These are phyloP conservation scores for Lasiurus cinereus DNA, from an alignment of 2,113 vertebrate genomes.

Conservation along the genomic window DNA sequence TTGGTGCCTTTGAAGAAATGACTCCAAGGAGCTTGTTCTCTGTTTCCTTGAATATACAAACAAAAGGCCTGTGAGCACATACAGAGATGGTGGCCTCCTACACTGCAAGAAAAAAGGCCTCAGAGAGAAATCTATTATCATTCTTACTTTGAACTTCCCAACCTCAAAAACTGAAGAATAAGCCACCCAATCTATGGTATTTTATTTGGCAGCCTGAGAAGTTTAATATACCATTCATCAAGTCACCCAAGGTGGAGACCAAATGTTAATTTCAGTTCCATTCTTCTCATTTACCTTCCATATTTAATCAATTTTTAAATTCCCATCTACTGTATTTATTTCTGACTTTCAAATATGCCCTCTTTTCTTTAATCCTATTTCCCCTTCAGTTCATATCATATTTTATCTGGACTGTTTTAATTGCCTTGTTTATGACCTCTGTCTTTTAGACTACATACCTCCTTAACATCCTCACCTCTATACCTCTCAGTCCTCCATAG, in stretches of 20 bases:
- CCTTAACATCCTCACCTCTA: not conserved
- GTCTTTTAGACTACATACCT: not conserved
- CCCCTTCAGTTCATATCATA: not conserved
- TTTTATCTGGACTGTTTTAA: not conserved
- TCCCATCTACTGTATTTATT: not conserved
- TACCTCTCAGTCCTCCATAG: not conserved
- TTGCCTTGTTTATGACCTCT: not conserved
- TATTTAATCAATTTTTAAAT: not conserved
- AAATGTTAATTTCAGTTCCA: not conserved
- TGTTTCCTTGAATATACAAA: not conserved
- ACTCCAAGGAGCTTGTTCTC: not conserved
- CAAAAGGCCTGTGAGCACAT: not conserved
- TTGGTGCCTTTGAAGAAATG: not conserved
- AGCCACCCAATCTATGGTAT: not conserved
- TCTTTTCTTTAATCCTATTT: not conserved
- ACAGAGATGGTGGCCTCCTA: not conserved
- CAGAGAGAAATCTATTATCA: not conserved
- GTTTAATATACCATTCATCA: not conserved
- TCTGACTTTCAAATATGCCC: not conserved
- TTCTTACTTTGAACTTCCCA: not conserved
- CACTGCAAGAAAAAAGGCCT: not conserved
- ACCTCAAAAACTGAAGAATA: not conserved
- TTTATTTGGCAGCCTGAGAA: not conserved
- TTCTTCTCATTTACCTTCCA: conserved; percentile 17
- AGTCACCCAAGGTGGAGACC: not conserved